Base-by-base conservation (phyloP, 2,888 invertebrate genomes). In the Epiblema foenella region DNA sequence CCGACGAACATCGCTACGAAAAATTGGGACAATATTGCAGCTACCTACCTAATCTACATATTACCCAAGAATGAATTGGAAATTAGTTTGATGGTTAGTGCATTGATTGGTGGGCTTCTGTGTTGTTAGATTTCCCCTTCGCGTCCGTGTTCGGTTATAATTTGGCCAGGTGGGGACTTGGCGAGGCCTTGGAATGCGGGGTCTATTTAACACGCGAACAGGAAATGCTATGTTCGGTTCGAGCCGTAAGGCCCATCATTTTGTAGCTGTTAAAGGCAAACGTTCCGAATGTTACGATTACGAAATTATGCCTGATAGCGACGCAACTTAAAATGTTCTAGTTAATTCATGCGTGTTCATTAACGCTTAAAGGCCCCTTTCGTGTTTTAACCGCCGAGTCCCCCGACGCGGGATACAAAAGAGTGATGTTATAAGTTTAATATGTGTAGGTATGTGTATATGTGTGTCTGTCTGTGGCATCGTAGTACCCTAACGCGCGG, bases 121-220 rank as follows among this genome's bases (percentile, higher is more conserved):
- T 37, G 42, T 62, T 42, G 60, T 60, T 29, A 46, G 29, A 33
- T 33, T 57, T 42, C 52, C 68, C 42, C 54, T 54, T 62, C 59
- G 52, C 52, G 60, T 18, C 52, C 37, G 42, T 29, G 60, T 18
- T 42, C 60, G 60, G 54, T 62, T 54, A 54, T 49, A 46, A 62
- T 46, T 62, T 68, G 52, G 63, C 54, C 24, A 29, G 52, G 29
- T 18, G 54, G 67, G 18, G 24, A n/a, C n/a, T n/a, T n/a, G n/a
- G n/a, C n/a, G n/a, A 68, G 72, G 63, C 57, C 72, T 46, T 58
- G 56, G 68, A 59, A 58, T 46, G 39, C 18, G 57, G 72, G 33
- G 39, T 46, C 58, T 65, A 46, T 64, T 72, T 69, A 67, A 69
- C 74, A 74, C 74, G 72, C 74, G 69, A 69, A 46, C 74, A 69